Base-by-base conservation (phyloP, 1,140 invertebrate species). In the Mizuhopecten yessoensis region DNA sequence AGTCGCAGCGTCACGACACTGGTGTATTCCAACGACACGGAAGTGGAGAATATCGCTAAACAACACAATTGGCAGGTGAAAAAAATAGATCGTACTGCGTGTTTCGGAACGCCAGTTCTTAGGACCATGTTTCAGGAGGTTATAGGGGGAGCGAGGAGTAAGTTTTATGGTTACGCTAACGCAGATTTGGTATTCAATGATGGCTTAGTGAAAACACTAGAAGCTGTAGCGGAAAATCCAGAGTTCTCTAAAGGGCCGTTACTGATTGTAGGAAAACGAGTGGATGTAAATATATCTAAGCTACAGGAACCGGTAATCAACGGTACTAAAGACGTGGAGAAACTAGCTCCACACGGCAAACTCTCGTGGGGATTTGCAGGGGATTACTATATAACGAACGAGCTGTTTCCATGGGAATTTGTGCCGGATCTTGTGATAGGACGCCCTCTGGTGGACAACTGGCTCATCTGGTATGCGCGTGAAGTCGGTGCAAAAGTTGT, bases 241-340 rank as follows among this genome's bases (percentile, higher is more conserved):
- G 39, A 89, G 36, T 91, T 91, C 36, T 34, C 75, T 29, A 75
- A 89, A 86, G 91, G 91, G 42, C 91, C 91, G 34, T 33, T 91
- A 87, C 45, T 91, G 11, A 34, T 91, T 33, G 91, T 91, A 0
- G 91, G 91, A 29, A 91, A 91, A 39, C 86, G 91, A 0, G 87
- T 91, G 33, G 91, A 91, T 39, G 91, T 91, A 3, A 91, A 91
- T 89, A 91, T 91, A 33, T 91, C 91, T 23, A 75, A 36, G n/a
- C 42, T 91, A n/a, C 34, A 91, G n/a, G 91, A 91, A 75, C 91
- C 91, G 11, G 42, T 49, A 23, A 33, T 91, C 9, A 87, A 89
- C 45, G 33, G 36, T 11, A 34, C 88, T 23, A 89, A 45, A n/a
- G 91, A 91, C 33, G 88, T 91, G 11, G 88, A 91, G 34, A 89